Conservation (phyloP, 2,888 invertebrate species). For the Capitulum mitella region DNA sequence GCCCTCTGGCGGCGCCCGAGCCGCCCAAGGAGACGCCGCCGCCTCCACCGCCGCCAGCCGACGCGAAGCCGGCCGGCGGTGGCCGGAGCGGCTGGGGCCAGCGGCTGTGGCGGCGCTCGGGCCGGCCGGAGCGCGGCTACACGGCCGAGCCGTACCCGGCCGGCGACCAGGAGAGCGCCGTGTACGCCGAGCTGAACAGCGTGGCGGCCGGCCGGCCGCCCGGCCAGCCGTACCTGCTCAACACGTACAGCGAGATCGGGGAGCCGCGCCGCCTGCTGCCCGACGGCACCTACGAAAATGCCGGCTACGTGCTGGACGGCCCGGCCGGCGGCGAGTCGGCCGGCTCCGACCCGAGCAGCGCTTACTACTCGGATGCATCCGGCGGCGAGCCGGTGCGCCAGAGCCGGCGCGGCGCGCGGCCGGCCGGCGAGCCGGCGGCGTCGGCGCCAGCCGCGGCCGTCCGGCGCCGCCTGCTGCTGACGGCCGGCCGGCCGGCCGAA, state of each 20-base stretch:
- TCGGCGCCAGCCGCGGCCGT: background rate
- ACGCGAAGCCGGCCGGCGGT: background rate
- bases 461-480: background rate
- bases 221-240: background rate
- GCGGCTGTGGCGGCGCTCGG: background rate
- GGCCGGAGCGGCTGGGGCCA: background rate
- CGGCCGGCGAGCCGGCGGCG: background rate
- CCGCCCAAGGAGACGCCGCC: background rate
- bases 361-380: constrained; percentile 17
- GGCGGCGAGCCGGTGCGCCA: background rate
- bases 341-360: constrained; percentile 17
- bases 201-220: background rate
- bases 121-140: background rate
- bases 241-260: constrained; percentile 16
- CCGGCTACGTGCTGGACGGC: constrained; percentile 11
- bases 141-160: background rate
- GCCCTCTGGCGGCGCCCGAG: background rate
- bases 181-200: constrained; percentile 20
- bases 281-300: constrained; percentile 20
- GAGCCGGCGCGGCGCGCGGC: background rate
- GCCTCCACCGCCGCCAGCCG: background rate
- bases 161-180: background rate
- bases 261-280: constrained; percentile 8
- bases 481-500: background rate
- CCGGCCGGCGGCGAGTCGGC: constrained; percentile 16